Conservation (phyloP, 1,140 invertebrate genomes). For the Euura saliciscinereae region DNA sequence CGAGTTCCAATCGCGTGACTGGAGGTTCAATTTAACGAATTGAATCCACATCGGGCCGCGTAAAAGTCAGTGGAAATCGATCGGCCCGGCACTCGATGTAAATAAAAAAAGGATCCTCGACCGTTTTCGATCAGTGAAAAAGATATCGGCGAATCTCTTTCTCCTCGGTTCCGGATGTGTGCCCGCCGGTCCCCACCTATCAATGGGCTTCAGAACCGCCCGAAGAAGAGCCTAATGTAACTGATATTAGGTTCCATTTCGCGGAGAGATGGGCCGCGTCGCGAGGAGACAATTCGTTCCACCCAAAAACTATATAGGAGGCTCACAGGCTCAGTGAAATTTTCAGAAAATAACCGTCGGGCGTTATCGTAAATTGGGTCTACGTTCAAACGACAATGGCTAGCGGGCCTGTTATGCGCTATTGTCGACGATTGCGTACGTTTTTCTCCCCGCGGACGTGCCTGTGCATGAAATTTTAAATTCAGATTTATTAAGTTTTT, state of each 20-base stretch:
- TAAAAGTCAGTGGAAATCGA: constrained; percentile 1
- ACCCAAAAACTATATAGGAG: background rate
- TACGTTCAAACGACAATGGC: constrained; percentile 6
- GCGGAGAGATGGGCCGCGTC: background rate
- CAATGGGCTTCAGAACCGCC: background rate
- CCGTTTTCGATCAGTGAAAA: background rate
- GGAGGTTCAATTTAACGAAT: background rate
- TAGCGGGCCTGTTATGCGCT: background rate
- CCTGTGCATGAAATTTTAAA: too few species aligned
- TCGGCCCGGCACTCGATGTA: background rate
- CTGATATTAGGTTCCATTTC: constrained; percentile 6
- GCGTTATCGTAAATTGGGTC: constrained; percentile 2
- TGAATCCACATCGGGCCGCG: background rate
- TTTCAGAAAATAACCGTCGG: constrained; percentile 5
- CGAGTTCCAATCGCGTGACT: too few species aligned
- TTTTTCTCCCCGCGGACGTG: background rate
- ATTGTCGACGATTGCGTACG: background rate
- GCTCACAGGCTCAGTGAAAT: background rate
- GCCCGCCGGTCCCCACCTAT: background rate
- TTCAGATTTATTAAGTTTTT: too few species aligned
- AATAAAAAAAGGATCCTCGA: background rate
- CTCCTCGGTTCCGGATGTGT: background rate
- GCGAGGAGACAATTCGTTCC: background rate
- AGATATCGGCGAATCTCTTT: background rate
- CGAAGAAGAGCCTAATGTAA: constrained; percentile 9